phyloP scores from a whole-genome alignment of 2,888 invertebrate genomes.

The Habrosyne pyritoides region DNA sequence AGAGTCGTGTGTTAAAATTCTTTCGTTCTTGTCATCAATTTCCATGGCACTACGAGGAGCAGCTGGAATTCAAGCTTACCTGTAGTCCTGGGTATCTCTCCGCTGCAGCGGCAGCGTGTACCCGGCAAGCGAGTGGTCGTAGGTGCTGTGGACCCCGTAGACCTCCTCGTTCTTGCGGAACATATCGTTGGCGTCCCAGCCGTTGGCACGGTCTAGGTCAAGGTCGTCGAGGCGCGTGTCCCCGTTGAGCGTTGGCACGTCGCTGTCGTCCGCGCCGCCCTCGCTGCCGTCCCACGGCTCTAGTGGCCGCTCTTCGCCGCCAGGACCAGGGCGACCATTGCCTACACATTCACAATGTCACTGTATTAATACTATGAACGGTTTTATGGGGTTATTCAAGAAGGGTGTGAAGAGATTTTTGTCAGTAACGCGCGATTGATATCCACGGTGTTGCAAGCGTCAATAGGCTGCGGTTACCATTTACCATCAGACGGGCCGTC shows the following conservation, averaged over 20 bases:
- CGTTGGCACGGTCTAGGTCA: slow-evolving; percentile 91
- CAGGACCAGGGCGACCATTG: slow-evolving; percentile 62
- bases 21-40: too few relatives aligned
- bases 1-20: too few relatives aligned
- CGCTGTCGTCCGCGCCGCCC: slow-evolving; percentile 72
- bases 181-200: slow-evolving; percentile 99
- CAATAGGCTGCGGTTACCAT: too few relatives aligned
- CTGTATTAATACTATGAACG: too few relatives aligned
- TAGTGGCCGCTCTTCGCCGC: slow-evolving; percentile 88
- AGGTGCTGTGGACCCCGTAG: slow-evolving; percentile 96
- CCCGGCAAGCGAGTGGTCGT: slow-evolving; percentile 94
- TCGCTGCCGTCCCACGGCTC: slow-evolving; percentile 94
- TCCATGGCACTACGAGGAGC: too few relatives aligned
- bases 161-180: slow-evolving; percentile 95
- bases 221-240: slow-evolving; percentile 86
- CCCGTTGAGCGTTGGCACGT: slow-evolving; percentile 82
- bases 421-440: too few relatives aligned
- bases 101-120: slow-evolving; percentile 95
- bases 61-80: too few relatives aligned
- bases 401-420: too few relatives aligned
- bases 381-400: too few relatives aligned
- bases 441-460: too few relatives aligned
- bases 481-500: too few relatives aligned
- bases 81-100: slow-evolving; percentile 94
- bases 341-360: slow-evolving; percentile 49